These are phyloP conservation scores for Acanthurus leucopareius DNA, from an alignment of 2,797 vertebrate genomes.

Conservation along the genomic window DNA sequence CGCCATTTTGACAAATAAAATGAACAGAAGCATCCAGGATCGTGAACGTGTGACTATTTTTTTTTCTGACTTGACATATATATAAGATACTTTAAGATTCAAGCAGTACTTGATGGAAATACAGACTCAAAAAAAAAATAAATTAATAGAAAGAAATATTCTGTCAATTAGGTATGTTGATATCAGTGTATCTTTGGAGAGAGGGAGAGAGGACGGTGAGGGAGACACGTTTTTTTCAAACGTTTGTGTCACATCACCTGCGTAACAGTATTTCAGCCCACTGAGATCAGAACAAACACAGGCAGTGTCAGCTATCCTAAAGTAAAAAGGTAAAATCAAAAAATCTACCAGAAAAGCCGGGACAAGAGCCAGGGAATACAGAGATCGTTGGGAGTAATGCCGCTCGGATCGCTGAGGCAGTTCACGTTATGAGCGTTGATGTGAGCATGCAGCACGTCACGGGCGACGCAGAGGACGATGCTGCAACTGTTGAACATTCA, in stretches of 20 bases:
- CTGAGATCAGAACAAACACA: constrained; percentile 83
- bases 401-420: constrained; percentile 74
- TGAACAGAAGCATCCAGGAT: constrained; percentile 77
- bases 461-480: constrained; percentile 67
- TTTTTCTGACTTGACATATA: constrained; percentile 77
- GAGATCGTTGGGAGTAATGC: constrained; percentile 63
- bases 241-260: constrained; percentile 78
- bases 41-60: constrained; percentile 69
- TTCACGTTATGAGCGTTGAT: constrained; percentile 68
- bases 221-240: constrained; percentile 72
- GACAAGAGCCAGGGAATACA: constrained; percentile 79
- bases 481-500: constrained; percentile 81
- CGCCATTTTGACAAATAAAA: constrained; percentile 71
- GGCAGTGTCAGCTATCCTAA: constrained; percentile 84
- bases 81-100: constrained; percentile 78
- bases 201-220: constrained; percentile 82
- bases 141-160: constrained; percentile 82
- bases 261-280: constrained; percentile 86
- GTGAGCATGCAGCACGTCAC: constrained; percentile 75
- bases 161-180: constrained; percentile 73
- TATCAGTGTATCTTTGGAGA: constrained; percentile 87
- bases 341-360: constrained; percentile 76
- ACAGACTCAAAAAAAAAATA: constrained; percentile 77
- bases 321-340: constrained; percentile 45
- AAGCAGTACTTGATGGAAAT: constrained; percentile 80